These are phyloP conservation scores for Heterodera filipjevi DNA, from an alignment of 2,888 invertebrate genomes.

Conservation along the genomic window DNA sequence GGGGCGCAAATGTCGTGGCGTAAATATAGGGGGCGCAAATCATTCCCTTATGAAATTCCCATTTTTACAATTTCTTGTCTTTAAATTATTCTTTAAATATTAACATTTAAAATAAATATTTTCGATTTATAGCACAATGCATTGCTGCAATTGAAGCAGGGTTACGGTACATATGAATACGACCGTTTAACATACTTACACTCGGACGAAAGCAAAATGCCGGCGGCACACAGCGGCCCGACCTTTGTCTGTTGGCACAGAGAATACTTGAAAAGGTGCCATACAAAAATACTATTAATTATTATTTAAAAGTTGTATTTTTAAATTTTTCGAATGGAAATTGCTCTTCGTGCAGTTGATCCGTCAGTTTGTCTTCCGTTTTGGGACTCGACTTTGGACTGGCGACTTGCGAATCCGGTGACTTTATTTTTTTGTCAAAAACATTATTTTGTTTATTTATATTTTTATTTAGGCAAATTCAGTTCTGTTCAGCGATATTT, in stretches of 20 bases:
- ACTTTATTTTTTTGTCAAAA: too few species aligned
- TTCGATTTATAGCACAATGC: not conserved
- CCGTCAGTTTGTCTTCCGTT: slow-evolving; percentile 16
- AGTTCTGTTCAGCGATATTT: not conserved
- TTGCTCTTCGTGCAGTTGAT: slow-evolving; percentile 9
- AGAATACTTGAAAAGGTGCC: not conserved
- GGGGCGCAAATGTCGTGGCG: too few species aligned
- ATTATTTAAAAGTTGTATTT: not conserved
- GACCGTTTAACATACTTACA: not conserved
- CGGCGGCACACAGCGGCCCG: not conserved
- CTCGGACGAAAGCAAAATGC: not conserved
- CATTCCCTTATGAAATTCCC: too few species aligned
- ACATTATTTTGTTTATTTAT: not conserved
- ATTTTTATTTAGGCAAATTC: not conserved
- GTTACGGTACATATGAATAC: not conserved
- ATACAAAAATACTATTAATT: not conserved
- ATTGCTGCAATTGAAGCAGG: not conserved
- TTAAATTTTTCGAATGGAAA: not conserved
- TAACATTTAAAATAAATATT: too few species aligned
- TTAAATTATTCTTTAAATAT: too few species aligned
- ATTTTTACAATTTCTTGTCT: too few species aligned
- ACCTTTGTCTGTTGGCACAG: not conserved
- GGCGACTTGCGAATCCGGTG: not conserved
- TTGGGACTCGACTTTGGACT: slow-evolving; percentile 27
- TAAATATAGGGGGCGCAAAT: too few species aligned